A percentile compares a stretch with the other conserved stretches of the same genome.
These are phyloP conservation scores for Excalfactoria chinensis DNA, from an alignment of 2,113 vertebrate genomes.

Conservation along the genomic window DNA sequence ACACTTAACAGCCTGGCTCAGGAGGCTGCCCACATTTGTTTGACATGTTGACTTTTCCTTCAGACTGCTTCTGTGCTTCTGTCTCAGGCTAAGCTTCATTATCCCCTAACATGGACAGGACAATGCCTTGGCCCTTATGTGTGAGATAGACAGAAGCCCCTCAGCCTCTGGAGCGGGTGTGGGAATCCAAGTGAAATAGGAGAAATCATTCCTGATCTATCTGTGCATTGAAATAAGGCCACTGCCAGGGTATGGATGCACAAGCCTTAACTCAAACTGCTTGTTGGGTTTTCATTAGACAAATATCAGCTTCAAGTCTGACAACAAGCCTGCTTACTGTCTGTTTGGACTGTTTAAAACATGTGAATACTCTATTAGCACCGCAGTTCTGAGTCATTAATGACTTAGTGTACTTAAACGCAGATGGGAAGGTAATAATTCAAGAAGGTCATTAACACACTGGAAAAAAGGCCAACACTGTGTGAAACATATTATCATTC, in stretches of 20 bases:
- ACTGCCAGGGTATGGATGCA: background rate
- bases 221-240: background rate
- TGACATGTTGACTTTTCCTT: background rate
- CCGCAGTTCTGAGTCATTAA: background rate
- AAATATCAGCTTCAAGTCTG: background rate
- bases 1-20: background rate
- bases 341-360: slow-evolving; percentile 38
- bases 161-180: background rate
- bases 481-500: background rate
- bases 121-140: accelerated
- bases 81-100: background rate
- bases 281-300: slow-evolving; percentile 24
- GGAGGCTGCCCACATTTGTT: background rate
- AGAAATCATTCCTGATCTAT: background rate
- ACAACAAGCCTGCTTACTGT: slow-evolving; percentile 33
- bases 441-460: slow-evolving; percentile 36
- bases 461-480: background rate
- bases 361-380: background rate
- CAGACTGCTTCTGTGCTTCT: background rate
- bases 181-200: background rate
- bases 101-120: accelerated
- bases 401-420: slow-evolving; percentile 26
- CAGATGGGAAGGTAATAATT: slow-evolving; percentile 44
- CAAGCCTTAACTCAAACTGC: background rate
- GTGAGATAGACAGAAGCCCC: background rate